Evolutionary conservation across 64 coral and sea anemone species (phyloP), one percentile per base, ranked within the genome.

Genomic region (Astreopora myriophthalma): DNA sequence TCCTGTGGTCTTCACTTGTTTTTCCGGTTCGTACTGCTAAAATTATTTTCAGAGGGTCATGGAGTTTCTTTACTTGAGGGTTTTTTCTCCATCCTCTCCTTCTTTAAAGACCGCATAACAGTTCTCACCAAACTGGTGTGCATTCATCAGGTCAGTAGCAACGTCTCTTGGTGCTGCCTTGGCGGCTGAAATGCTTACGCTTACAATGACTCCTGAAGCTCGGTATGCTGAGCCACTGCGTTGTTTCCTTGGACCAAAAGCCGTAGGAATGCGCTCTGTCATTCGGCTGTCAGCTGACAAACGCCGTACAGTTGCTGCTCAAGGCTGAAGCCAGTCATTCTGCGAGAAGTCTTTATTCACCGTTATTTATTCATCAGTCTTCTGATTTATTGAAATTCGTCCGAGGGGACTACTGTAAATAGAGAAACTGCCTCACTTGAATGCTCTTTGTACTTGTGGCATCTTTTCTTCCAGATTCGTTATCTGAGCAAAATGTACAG

Each of bases 21-120:
- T n/a, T 92, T 92, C 67, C 73, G 72, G 26, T 72, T 82, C 37
- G 85, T 92, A 26, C 38, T 71, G 69, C 29, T 74, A 46, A 92
- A 92, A n/a, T n/a, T 19, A 79, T 85, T 3, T 72, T 57, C 25
- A 92, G 31, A 20, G 40, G 27, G 30, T 78, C 87, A 58, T 74
- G 42, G 42, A 87, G 67, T 42, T 24, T 58, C 70, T n/a, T 31
- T 42, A 34, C 31, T 23, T 5, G 35, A 12, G 55, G 51, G 20
- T 34, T 38, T 39, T 33, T 26, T 26, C 42, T 49, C 71, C 8
- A 86, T 28, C 5, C 91, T 35, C 33, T 74, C 57, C 13, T 19
- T 20, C n/a, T 22, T 28, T 31, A 48, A 93, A 86, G 13, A 25
- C 17, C 34, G 74, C 31, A 62, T 76, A 48, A 17, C 81, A 48